Evolutionary conservation across 2,113 vertebrate species (phyloP).

Genomic region (Prolemur simus): DNA sequence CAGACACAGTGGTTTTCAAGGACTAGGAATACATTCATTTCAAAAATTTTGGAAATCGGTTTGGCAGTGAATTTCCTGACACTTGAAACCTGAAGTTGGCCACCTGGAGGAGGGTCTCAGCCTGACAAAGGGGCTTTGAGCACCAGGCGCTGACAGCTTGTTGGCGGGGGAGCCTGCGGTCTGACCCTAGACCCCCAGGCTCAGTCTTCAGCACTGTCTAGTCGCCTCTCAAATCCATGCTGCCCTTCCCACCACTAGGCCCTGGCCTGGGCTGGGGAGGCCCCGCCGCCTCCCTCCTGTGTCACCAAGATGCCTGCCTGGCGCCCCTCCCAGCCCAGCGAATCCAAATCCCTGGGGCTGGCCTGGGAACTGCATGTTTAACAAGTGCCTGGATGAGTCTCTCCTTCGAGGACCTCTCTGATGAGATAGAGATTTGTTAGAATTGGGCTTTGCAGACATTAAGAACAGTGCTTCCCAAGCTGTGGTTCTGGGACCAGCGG

Average conservation of each 20-base stretch:
- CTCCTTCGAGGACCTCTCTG: neutral
- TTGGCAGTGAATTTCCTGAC: neutral
- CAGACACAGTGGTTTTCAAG: neutral
- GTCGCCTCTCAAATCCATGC: neutral
- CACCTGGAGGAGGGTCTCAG: neutral
- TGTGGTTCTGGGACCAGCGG: neutral
- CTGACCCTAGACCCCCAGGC: neutral
- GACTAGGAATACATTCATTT: constrained; percentile 27
- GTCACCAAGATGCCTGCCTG: neutral
- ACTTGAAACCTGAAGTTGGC: neutral
- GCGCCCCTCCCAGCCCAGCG: neutral
- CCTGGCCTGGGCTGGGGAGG: neutral
- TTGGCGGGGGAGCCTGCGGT: neutral
- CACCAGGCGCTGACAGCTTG: neutral
- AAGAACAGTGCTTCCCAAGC: neutral
- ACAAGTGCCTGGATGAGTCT: neutral
- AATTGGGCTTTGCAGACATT: neutral
- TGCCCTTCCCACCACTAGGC: no score
- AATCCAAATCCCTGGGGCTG: neutral
- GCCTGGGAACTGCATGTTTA: neutral
- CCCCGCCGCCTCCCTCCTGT: neutral
- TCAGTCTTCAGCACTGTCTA: neutral
- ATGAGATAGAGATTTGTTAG: neutral
- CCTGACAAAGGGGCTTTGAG: neutral
- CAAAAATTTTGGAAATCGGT: constrained; percentile 11